Evolutionary conservation across 2,113 vertebrate species (phyloP).

Genomic region (Macquaria australasica): DNA sequence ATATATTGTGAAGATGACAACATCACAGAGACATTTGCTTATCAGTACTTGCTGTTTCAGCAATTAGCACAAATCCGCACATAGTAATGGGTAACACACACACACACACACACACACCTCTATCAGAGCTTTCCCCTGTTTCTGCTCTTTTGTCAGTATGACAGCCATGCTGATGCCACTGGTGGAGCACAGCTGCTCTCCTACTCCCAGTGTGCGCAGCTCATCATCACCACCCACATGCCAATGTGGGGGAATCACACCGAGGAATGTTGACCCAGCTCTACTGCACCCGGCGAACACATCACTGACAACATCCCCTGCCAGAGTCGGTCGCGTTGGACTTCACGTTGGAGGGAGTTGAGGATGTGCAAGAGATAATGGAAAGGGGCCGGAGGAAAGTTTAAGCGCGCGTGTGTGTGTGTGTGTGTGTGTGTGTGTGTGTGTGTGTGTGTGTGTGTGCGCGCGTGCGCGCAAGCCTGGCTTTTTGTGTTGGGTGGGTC

Average conservation of each 20-base stretch:
- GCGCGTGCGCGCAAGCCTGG: neutral
- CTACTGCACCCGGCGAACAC: conserved; percentile 9
- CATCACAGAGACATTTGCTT: conserved; percentile 66
- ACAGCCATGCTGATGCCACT: conserved; percentile 36
- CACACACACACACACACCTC: conserved; percentile 27
- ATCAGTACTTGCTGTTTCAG: conserved; percentile 75
- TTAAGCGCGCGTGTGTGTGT: neutral
- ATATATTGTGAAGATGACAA: conserved; percentile 62
- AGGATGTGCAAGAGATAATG: conserved; percentile 38
- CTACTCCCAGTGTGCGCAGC: conserved; percentile 9
- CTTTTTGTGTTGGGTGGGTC: conserved; percentile 33
- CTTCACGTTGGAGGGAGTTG: conserved; percentile 3
- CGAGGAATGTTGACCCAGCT: conserved; percentile 60
- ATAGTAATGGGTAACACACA: conserved; percentile 26
- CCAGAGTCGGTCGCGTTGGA: conserved; percentile 3
- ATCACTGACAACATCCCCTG: conserved; percentile 46
- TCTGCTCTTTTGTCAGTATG: conserved; percentile 50
- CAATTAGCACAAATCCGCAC: conserved; percentile 58
- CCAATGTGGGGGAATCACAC: conserved; percentile 26
- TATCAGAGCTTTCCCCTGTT: neutral
- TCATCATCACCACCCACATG: conserved; percentile 43
- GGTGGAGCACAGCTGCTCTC: conserved; percentile 54
- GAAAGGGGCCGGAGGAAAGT: conserved; percentile 16
- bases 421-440: conserved; percentile 14
- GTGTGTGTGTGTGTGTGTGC: neutral